Evolutionary conservation across 2,797 vertebrate species (phyloP), one percentile per base, ranked within the genome.

Genomic region (Notamacropus eugenii): DNA sequence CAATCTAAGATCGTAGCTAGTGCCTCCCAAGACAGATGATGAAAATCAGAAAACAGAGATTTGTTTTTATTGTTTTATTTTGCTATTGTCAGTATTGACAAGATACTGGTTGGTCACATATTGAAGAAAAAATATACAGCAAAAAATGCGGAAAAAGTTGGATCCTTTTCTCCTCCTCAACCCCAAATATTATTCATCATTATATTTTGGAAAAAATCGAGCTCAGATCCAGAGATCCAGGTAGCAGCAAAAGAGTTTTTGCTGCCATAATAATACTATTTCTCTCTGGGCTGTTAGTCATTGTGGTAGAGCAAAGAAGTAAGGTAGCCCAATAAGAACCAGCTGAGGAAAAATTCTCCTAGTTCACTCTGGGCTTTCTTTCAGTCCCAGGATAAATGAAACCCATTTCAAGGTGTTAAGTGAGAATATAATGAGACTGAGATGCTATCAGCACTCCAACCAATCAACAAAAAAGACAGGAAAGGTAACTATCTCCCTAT

Each of bases 61-160:
- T 74, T 74, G 14, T 22, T 74, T 74, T 40, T 40, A 74, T n/a
- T 40, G 19, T 22, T 5, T 40, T 74, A 58, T 10, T 19, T 74
- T 74, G 16, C 22, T 74, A 2, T 46, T 46, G 46, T 46, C 46
- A 46, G 46, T 46, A 46, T 99, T 98, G 98, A 99, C 98, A 99
- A 98, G 99, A 99, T 99, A 99, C 10, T 67, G 62, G 11, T n/a
- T 67, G 62, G 62, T 67, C n/a, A 74, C 34, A 74, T 40, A 16
- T 40, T 98, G 99, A 99, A 99, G 98, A 98, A 98, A 98, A 98
- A 98, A 98, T 98, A 98, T 98, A 98, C 98, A 98, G 98, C 99
- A 99, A 99, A 99, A 98, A 98, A 99, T 99, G 99, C 98, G 99
- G 99, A 98, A 98, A 98, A 98, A 98, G 98, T 98, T 98, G 97